Conservation (phyloP, 1,140 invertebrate genomes). For the Plutomurus gul region DNA sequence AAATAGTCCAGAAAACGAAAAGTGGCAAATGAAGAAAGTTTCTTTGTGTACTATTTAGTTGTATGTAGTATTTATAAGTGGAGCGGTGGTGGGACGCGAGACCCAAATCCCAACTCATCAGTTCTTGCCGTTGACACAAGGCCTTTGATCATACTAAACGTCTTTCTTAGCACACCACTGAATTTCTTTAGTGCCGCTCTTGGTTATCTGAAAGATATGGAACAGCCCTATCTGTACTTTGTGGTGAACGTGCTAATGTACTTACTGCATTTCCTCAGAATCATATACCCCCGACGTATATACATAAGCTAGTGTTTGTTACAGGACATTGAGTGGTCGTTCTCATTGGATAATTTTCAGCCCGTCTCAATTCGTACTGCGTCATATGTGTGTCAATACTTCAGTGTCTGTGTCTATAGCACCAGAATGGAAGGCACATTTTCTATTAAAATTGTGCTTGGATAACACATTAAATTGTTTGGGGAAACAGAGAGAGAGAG, state of each 20-base stretch:
- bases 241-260: background rate
- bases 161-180: background rate
- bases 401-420: too few relatives aligned
- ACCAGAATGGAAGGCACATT: too few relatives aligned
- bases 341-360: too few relatives aligned
- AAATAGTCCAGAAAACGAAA: background rate
- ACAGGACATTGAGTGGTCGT: too few relatives aligned
- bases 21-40: background rate
- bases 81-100: background rate
- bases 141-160: constrained; percentile 23
- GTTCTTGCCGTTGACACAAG: constrained; percentile 19
- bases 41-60: background rate
- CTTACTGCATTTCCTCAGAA: too few relatives aligned
- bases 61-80: background rate
- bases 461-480: too few relatives aligned
- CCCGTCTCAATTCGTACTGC: too few relatives aligned
- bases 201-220: background rate
- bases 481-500: too few relatives aligned
- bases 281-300: too few relatives aligned
- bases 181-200: background rate
- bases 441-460: too few relatives aligned
- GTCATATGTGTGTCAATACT: too few relatives aligned
- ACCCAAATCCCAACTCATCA: constrained; percentile 22
- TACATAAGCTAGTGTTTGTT: too few relatives aligned
- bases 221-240: background rate